phyloP scores from a whole-genome alignment of 2,797 vertebrate genomes.

The Malacoctenus gilli region DNA sequence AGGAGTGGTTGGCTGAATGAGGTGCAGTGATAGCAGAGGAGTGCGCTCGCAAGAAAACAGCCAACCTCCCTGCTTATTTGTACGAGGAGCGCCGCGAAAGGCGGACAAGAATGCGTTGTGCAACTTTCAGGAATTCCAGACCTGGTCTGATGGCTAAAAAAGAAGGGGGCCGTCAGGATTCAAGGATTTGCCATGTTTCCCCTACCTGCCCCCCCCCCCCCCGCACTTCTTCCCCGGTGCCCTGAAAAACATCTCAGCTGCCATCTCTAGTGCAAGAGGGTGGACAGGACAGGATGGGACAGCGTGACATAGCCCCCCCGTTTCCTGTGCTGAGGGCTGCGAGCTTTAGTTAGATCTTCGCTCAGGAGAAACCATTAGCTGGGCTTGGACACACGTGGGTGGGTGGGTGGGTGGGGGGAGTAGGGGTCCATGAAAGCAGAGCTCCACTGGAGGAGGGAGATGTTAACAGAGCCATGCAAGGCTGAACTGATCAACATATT shows the following conservation, averaged over 20 bases:
- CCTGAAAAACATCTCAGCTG: conserved; percentile 62
- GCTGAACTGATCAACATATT: conserved; percentile 34
- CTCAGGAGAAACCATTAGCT: conserved; percentile 70
- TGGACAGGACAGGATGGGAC: conserved; percentile 54
- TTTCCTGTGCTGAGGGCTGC: conserved; percentile 65
- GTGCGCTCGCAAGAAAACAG: conserved; percentile 16
- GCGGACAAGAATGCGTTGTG: conserved; percentile 72
- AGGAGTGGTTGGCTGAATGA: conserved; percentile 27
- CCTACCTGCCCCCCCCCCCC: conserved; percentile 63
- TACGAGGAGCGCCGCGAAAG: conserved; percentile 62
- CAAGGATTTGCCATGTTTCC: conserved; percentile 77
- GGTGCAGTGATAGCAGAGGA: conserved; percentile 10
- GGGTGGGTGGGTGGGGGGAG: conserved; percentile 32
- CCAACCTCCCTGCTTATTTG: conserved; percentile 55
- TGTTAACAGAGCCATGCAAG: conserved; percentile 16
- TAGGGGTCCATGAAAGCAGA: too few relatives aligned
- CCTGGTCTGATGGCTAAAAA: conserved; percentile 82
- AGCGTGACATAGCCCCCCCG: conserved; percentile 28
- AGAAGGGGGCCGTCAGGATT: conserved; percentile 74
- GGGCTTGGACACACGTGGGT: conserved; percentile 54
- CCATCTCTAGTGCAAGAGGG: conserved; percentile 55
- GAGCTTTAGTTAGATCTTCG: conserved; percentile 48
- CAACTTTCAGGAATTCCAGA: conserved; percentile 79
- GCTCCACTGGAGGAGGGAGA: conserved; percentile 27
- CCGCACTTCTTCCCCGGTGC: conserved; percentile 34